Evolutionary conservation across 2,113 vertebrate genomes (phyloP).

Genomic region (Hypanus sabinus): DNA sequence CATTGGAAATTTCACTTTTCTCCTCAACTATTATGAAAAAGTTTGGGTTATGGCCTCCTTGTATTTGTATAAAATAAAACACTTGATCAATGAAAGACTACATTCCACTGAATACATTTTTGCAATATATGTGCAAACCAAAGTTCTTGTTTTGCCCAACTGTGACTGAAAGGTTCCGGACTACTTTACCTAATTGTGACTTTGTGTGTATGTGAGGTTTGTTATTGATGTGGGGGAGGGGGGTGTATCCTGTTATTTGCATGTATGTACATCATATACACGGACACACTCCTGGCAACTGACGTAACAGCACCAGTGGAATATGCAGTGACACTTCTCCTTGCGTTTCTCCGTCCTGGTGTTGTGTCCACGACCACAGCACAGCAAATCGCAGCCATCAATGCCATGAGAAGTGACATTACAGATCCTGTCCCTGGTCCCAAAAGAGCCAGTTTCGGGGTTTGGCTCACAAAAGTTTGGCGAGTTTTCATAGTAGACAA

Average conservation of each 20-base stretch:
- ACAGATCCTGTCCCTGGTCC: slow-evolving; percentile 85
- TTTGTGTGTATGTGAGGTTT: background rate
- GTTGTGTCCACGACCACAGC: slow-evolving; percentile 94
- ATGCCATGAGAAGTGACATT: slow-evolving; percentile 96
- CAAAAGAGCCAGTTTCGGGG: slow-evolving; percentile 89
- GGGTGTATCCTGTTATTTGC: slow-evolving; percentile 66
- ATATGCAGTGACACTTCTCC: slow-evolving; percentile 97
- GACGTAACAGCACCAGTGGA: slow-evolving; percentile 99
- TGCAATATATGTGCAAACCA: background rate
- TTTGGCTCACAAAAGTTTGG: slow-evolving; percentile 98
- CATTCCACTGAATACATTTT: slow-evolving; percentile 29
- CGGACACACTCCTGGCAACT: slow-evolving; percentile 94
- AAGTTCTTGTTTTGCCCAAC: slow-evolving; percentile 6
- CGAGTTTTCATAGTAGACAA: slow-evolving; percentile 95
- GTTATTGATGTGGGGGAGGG: background rate
- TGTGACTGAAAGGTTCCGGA: background rate
- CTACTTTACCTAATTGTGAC: background rate
- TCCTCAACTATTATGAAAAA: background rate
- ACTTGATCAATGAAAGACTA: background rate
- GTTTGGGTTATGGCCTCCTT: too few relatives aligned
- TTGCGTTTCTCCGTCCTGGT: slow-evolving; percentile 95
- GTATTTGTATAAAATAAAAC: slow-evolving; percentile 1
- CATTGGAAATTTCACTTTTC: background rate
- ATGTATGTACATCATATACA: slow-evolving; percentile 91
- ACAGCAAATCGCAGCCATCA: slow-evolving; percentile 92